Evolutionary conservation across 2,797 vertebrate species (phyloP).

Genomic region (Eupleurogrammus muticus): DNA sequence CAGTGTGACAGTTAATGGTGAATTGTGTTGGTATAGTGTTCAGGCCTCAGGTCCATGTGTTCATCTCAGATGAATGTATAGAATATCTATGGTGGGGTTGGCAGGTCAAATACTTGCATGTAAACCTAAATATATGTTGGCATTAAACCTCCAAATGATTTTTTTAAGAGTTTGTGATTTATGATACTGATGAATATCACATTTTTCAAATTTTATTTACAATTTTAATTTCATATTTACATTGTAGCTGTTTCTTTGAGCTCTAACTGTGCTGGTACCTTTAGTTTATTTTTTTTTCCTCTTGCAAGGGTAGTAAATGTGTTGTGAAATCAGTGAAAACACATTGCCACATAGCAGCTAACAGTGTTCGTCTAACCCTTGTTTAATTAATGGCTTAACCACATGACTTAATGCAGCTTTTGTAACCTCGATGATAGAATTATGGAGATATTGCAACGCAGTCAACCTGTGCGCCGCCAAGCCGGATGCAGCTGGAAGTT

Average conservation of each 20-base stretch:
- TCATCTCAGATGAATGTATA: too few relatives aligned
- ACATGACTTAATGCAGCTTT: too few relatives aligned
- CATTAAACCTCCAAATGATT: too few relatives aligned
- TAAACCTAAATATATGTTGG: neutral
- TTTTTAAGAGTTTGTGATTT: neutral
- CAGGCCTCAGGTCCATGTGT: conserved; percentile 1
- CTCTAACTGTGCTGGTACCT: neutral
- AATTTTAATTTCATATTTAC: too few relatives aligned
- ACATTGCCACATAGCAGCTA: neutral
- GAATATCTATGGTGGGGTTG: neutral
- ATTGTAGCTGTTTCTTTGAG: neutral
- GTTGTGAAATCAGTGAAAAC: conserved; percentile 14
- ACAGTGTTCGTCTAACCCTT: neutral
- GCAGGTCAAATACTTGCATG: neutral
- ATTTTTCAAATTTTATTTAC: neutral
- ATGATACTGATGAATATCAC: neutral
- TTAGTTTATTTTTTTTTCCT: neutral
- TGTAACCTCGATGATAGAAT: neutral
- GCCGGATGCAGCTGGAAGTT: conserved; percentile 26
- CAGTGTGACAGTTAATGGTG: neutral
- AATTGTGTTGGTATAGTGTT: neutral
- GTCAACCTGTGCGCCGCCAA: neutral
- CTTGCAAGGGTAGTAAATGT: neutral
- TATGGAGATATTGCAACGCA: neutral
- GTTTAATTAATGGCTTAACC: neutral